Evolutionary conservation across 2,888 invertebrate species (phyloP), one percentile per base, ranked within the genome.

Genomic region (Seladonia tumulorum): DNA sequence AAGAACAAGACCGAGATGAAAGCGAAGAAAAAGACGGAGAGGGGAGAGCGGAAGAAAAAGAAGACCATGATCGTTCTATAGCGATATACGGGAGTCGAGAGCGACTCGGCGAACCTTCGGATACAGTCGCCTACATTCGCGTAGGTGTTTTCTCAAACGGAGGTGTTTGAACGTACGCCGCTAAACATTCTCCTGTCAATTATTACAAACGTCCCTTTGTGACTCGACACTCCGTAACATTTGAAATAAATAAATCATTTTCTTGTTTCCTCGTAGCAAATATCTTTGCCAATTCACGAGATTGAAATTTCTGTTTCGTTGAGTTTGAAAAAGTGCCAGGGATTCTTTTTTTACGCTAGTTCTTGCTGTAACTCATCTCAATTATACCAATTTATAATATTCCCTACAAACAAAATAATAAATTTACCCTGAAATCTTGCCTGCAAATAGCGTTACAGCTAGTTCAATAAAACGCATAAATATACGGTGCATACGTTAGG

Each of bases 1-100:
- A 80, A 71, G 83, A 81, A 81, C 74, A 74, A 80, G 82, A 74
- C 87, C 81, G 82, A 76, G 84, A 57, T 80, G 77, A 77, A 75
- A 85, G 73, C 18, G 81, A 77, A 85, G 85, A 88, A 85, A 85
- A 85, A 70, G 83, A 84, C 72, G 84, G 49, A 82, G 76, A 77
- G 73, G 29, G 85, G 71, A 45, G 79, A 76, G 68, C 76, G 83
- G 39, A 83, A 74, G 84, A 57, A 83, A 77, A 77, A 74, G 83
- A 74, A 42, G 79, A 77, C 76, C 79, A 86, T 87, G 66, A 49
- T n/a, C 49, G 29, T 53, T 25, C 49, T 63, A 70, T 42, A 66
- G 82, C 75, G 57, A 70, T 45, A 39, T 29, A 60, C 81, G 60
- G 77, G 85, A 83, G 82, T 47, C 75, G 85, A 35, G 66, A 66